These are phyloP conservation scores for Myathropa florea DNA, from an alignment of 2,888 invertebrate species.

Conservation along the genomic window DNA sequence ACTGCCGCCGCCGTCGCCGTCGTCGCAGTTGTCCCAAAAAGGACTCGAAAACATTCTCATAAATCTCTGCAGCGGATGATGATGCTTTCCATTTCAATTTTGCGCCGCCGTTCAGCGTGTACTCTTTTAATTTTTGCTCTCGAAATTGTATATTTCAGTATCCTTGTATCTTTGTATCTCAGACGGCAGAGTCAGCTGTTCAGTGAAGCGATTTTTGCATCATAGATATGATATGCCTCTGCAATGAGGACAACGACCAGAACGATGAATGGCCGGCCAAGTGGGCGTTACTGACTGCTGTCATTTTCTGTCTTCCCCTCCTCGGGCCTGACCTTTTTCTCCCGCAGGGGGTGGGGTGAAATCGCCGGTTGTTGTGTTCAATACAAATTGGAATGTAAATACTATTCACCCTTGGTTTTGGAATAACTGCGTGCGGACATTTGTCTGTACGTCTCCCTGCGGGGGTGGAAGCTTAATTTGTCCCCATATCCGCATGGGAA, in stretches of 20 bases:
- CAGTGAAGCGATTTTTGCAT: conserved; percentile 3
- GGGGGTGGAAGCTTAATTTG: conserved; percentile 1
- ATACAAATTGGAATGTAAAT: not conserved
- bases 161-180: not conserved
- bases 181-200: conserved; percentile 8
- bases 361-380: not conserved
- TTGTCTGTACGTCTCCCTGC: not conserved
- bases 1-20: not conserved
- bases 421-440: not conserved
- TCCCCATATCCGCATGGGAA: not conserved
- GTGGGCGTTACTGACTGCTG: not conserved
- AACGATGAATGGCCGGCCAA: not conserved
- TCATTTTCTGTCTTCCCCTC: not conserved
- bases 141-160: not conserved
- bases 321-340: not conserved
- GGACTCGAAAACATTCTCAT: conserved; percentile 15
- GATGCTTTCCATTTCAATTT: conserved; percentile 14
- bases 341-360: not conserved
- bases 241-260: not conserved
- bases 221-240: not conserved
- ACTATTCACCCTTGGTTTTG: not conserved
- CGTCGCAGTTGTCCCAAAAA: not conserved
- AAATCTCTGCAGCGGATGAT: conserved; percentile 30
- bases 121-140: not conserved
- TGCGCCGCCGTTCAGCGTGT: not conserved